These are phyloP conservation scores for Merops nubicus DNA, from an alignment of 2,113 vertebrate genomes.

Conservation along the genomic window DNA sequence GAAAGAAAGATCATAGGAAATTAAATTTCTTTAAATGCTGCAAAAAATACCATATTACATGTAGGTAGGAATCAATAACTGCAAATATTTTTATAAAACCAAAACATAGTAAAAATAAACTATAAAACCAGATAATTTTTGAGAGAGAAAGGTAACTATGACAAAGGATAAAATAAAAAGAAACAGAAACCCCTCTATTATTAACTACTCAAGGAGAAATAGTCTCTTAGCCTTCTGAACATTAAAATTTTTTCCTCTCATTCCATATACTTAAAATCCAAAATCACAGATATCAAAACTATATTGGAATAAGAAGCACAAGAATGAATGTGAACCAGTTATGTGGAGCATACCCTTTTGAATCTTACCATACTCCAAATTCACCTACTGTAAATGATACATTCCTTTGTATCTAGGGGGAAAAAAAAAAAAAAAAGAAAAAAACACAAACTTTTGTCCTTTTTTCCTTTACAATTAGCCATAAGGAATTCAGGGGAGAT, in stretches of 20 bases:
- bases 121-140: background rate
- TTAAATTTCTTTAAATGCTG: background rate
- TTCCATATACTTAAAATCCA: background rate
- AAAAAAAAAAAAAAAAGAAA: background rate
- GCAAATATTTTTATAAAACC: background rate
- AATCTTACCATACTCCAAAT: background rate
- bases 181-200: background rate
- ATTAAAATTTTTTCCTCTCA: background rate
- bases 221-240: background rate
- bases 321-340: background rate
- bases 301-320: background rate
- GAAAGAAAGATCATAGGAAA: background rate
- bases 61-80: background rate
- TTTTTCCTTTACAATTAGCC: background rate
- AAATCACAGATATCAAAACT: background rate
- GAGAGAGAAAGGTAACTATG: background rate
- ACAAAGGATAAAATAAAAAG: background rate
- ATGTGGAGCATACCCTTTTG: background rate
- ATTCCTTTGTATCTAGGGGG: background rate
- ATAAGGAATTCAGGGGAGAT: background rate
- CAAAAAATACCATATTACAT: background rate
- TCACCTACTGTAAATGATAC: background rate
- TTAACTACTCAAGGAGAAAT: background rate
- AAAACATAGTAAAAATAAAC: background rate
- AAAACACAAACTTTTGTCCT: background rate